Evolutionary conservation across 2,797 vertebrate genomes (phyloP), one percentile per base, ranked within the genome.

Genomic region (Acropternis orthonyx): DNA sequence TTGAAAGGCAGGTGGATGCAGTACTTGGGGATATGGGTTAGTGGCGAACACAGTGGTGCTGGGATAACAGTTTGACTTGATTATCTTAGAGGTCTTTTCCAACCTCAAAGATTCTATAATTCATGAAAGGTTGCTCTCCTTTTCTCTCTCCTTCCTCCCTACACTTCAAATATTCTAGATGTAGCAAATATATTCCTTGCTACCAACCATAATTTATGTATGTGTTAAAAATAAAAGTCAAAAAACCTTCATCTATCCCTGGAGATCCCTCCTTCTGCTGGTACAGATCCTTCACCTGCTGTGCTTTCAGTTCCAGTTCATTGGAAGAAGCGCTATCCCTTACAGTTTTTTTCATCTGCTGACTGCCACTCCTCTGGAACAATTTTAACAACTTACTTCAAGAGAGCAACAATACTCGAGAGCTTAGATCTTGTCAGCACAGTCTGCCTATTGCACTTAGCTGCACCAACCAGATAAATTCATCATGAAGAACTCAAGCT

Each of bases 351-450:
- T 91, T 79, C 12, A 13, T 88, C 68, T 73, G 18, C 84, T 94
- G 55, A 69, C 81, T 90, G 78, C 44, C 28, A 34, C 28, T 63
- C 49, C 51, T 58, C 63, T 92, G 79, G 59, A 93, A 85, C 41
- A 91, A 72, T 92, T 94, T 86, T 68, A 93, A 82, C 44, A 65
- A 39, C 48, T 75, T 37, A 24, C 26, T 94, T 92, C 46, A 88
- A 46, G 43, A 46, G 67, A 72, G 59, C 69, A 58, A 61, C 61
- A 89, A 27, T n/a, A 62, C 44, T 92, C 0, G 0, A 88, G 80
- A 84, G 37, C 76, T 93, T 56, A 48, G 52, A 79, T 93, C 52
- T 84, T 72, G 54, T 71, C 91, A 97, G 74, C 75, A 81, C 75
- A 81, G 54, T 32, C 77, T 95, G 73, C 43, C 79, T 91, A n/a